A percentile compares a stretch with the other conserved stretches of the same genome.
These are phyloP conservation scores for Drosophila carrolli DNA, from an alignment of 1,140 invertebrate species.

Conservation along the genomic window DNA sequence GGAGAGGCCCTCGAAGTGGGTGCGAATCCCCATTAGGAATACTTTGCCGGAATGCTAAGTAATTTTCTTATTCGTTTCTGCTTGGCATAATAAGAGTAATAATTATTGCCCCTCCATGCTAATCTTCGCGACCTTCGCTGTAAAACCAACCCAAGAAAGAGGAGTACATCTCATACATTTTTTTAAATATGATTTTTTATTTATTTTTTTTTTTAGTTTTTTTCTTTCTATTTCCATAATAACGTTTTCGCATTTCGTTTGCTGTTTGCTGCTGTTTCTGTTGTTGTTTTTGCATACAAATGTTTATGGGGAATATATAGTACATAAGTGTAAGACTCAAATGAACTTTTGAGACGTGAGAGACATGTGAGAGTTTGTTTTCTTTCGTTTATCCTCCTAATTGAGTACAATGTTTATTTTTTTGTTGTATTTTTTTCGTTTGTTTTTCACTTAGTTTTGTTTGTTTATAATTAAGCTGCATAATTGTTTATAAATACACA, in stretches of 20 bases:
- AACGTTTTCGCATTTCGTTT: conserved; percentile 74
- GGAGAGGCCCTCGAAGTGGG: conserved; percentile 16
- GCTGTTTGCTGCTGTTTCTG: conserved; percentile 51
- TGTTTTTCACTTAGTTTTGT: conserved; percentile 52
- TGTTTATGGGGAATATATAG: conserved; percentile 65
- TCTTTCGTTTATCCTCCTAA: conserved; percentile 38
- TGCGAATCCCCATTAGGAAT: conserved; percentile 54
- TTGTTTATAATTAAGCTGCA: conserved; percentile 80
- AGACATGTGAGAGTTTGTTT: conserved; percentile 75
- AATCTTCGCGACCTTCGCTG: conserved; percentile 50
- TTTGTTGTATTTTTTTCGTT: conserved; percentile 57
- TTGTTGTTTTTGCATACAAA: conserved; percentile 47
- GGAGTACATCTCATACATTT: conserved; percentile 8
- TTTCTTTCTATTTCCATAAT: conserved; percentile 77
- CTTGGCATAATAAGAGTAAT: conserved; percentile 19
- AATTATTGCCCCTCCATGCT: conserved; percentile 45
- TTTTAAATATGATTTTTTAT: conserved; percentile 78
- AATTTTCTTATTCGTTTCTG: conserved; percentile 16
- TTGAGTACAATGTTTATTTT: conserved; percentile 54
- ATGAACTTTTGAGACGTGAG: conserved; percentile 71
- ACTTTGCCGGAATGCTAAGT: conserved; percentile 52
- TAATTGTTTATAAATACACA: conserved; percentile 83
- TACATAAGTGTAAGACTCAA: conserved; percentile 63
- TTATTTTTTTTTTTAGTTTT: conserved; percentile 72
- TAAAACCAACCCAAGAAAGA: conserved; percentile 16